Conservation (phyloP, 2,113 vertebrate genomes). For the Hymenochirus boettgeri region DNA sequence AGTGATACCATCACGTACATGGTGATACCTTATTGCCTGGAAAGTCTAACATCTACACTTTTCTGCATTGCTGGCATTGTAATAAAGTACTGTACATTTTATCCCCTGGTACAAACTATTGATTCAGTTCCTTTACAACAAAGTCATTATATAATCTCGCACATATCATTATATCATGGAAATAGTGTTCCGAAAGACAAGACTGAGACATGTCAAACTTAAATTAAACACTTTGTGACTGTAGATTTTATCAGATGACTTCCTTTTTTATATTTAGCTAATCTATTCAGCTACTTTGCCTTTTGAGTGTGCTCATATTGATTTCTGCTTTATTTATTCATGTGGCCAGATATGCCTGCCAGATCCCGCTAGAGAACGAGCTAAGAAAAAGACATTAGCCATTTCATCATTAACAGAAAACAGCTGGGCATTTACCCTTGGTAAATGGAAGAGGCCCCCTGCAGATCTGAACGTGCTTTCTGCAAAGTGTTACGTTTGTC, state of each 20-base stretch:
- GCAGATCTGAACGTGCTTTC: slow-evolving; percentile 3
- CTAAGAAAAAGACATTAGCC: slow-evolving; percentile 26
- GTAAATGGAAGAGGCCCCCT: slow-evolving; percentile 30
- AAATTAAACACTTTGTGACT: slow-evolving; percentile 5
- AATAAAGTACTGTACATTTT: slow-evolving; percentile 8
- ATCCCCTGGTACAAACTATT: slow-evolving; percentile 2
- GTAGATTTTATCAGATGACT: neutral
- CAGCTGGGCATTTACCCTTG: slow-evolving; percentile 37
- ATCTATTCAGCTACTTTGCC: slow-evolving; percentile 21
- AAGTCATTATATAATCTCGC: slow-evolving; percentile 12
- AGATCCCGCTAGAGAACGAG: slow-evolving; percentile 14
- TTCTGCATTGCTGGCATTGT: slow-evolving; percentile 4
- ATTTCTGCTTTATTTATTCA: slow-evolving; percentile 7
- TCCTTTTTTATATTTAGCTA: slow-evolving; percentile 8
- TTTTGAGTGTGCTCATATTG: slow-evolving; percentile 30
- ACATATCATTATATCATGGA: neutral
- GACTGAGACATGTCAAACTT: neutral
- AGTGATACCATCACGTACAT: no score
- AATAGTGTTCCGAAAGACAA: neutral
- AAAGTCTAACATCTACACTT: no score
- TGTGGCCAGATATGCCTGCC: slow-evolving; percentile 24
- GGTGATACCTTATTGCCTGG: no score
- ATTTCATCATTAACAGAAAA: slow-evolving; percentile 25
- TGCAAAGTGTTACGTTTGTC: neutral
- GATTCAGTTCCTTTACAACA: neutral